Base-by-base conservation (phyloP, 2,113 vertebrate genomes). In the Anthoscopus minutus region DNA sequence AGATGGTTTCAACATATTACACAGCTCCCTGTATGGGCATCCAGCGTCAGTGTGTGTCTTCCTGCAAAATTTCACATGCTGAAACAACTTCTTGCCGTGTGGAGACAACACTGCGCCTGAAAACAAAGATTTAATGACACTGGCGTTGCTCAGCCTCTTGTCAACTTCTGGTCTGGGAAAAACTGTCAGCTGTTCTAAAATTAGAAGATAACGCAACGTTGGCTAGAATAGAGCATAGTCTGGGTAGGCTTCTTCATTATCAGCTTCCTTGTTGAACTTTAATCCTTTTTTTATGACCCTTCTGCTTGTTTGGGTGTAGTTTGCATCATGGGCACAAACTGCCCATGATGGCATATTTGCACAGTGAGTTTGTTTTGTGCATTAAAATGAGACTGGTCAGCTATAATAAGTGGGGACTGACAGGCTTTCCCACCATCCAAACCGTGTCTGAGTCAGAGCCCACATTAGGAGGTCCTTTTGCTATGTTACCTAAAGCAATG, bases 1-100 rank as follows among this genome's bases (percentile, higher is more conserved):
- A 97, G 95, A 97, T 97, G 95, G 94, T 93, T 96, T 94, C 90
- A 90, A 57, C 82, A 92, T 88, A 92, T 71, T 96, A 88, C 88
- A 79, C 53, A 93, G 86, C 80, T 96, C 90, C 69, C 94, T 95
- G 86, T 84, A 94, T 90, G 93, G 95, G 94, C 93, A 95, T 95
- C 92, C 82, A 90, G 80, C 15, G 1, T n/a, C 80, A 88, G 76
- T 5, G 88, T 96, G 82, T 69, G 93, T 90, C 94, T 96, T 88
- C 90, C 93, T 79, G 86, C 65, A 95, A 93, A 86, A 96, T 92
- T 95, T 93, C 95, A 86, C 92, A 96, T 70, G 86, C 94, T 90
- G 86, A 65, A 94, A 81, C 93, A 94, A 81, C 78, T 77, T 79
- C 71, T 93, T 91, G 78, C 85, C 79, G 93, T 80, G 37, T 81